These are phyloP conservation scores for Eremophila alpestris DNA, from an alignment of 2,797 vertebrate species.

Conservation along the genomic window DNA sequence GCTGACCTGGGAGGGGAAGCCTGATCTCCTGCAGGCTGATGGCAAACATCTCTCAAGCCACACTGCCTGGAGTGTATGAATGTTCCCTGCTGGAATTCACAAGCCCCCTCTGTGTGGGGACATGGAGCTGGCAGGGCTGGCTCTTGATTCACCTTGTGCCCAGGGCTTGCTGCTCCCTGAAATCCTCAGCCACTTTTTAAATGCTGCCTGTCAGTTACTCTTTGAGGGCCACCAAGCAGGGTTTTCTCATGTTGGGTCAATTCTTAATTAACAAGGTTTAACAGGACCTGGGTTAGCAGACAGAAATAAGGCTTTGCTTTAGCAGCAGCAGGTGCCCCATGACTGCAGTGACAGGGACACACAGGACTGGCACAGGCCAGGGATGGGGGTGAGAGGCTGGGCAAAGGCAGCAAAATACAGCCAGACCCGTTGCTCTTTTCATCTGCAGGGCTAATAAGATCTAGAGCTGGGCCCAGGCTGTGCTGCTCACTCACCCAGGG, in stretches of 20 bases:
- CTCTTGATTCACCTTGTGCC: background rate
- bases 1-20: background rate
- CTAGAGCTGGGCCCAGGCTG: background rate
- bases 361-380: accelerated
- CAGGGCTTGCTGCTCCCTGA: background rate
- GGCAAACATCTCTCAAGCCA: background rate
- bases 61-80: accelerated
- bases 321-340: background rate
- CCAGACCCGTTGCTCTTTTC: background rate
- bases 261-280: background rate
- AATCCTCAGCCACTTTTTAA: background rate
- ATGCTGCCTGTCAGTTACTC: background rate
- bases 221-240: background rate
- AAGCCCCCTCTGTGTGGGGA: background rate
- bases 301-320: background rate
- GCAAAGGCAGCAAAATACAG: background rate
- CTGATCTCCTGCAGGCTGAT: background rate
- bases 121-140: background rate
- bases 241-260: background rate
- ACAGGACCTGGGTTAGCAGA: background rate
- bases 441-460: background rate
- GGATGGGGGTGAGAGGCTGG: background rate
- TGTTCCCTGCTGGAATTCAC: background rate
- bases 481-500: background rate
- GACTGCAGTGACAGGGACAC: background rate